A percentile compares a stretch with the other conserved stretches of the same genome.
phyloP scores from a whole-genome alignment of 1,140 invertebrate species.

The Cherax quadricarinatus region DNA sequence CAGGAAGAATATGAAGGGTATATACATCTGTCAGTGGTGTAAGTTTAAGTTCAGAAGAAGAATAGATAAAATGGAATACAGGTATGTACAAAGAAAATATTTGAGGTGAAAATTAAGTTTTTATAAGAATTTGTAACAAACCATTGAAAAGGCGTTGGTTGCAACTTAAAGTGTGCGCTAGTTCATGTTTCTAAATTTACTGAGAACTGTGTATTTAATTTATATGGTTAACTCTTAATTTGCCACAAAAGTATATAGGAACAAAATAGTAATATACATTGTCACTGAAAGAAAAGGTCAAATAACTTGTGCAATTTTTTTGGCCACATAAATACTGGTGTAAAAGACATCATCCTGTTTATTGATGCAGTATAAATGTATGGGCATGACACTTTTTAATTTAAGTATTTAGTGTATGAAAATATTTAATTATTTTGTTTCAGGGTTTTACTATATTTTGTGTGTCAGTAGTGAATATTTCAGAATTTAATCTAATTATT shows the following conservation, averaged over 20 bases:
- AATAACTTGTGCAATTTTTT: not conserved
- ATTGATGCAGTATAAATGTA: not conserved
- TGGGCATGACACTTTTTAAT: not conserved
- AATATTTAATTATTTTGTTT: not conserved
- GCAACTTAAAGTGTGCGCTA: not conserved
- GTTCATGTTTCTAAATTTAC: not conserved
- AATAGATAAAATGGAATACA: not conserved
- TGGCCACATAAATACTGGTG: too few species aligned
- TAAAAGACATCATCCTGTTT: not conserved
- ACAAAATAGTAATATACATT: not conserved
- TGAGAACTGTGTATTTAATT: not conserved
- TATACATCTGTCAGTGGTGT: not conserved
- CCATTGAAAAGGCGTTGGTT: too few species aligned
- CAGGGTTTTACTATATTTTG: not conserved
- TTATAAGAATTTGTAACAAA: not conserved
- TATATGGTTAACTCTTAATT: not conserved
- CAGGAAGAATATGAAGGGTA: not conserved
- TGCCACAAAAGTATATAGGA: not conserved
- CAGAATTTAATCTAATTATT: not conserved
- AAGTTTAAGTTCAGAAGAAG: constrained; percentile 15
- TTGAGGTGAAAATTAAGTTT: not conserved
- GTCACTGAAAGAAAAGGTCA: not conserved
- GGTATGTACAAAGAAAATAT: not conserved
- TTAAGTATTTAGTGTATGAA: not conserved
- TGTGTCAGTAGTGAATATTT: not conserved